Evolutionary conservation across 2,797 vertebrate species (phyloP).

Genomic region (Gadopsis marmoratus): DNA sequence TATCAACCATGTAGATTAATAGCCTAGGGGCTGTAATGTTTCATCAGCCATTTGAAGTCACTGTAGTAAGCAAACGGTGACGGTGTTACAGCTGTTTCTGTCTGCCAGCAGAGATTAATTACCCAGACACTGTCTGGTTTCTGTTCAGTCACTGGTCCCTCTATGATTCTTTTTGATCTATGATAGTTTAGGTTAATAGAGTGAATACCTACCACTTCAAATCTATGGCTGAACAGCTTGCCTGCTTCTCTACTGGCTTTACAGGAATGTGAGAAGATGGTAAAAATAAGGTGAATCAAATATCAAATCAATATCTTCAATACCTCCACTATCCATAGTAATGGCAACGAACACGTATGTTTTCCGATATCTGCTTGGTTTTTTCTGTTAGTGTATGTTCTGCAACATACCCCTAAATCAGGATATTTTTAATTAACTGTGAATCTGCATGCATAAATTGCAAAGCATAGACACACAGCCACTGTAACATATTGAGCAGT

Average conservation of each 20-base stretch:
- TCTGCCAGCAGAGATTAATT: constrained; percentile 51
- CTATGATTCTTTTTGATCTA: not conserved
- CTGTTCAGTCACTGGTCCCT: not conserved
- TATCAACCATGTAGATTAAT: not conserved
- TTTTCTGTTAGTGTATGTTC: not conserved
- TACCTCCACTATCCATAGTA: not conserved
- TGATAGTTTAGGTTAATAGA: not conserved
- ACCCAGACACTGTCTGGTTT: constrained; percentile 15
- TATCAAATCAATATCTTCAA: not conserved
- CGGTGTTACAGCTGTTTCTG: constrained; percentile 19
- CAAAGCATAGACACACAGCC: constrained; percentile 2
- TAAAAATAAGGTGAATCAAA: not conserved
- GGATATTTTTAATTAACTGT: not conserved
- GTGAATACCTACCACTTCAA: not conserved
- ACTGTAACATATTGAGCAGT: constrained; percentile 36
- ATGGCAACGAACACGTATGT: not conserved
- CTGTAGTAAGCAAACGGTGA: not conserved
- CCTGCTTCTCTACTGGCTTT: not conserved
- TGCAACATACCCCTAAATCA: not conserved
- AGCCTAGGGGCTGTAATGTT: not conserved
- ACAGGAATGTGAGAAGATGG: not conserved
- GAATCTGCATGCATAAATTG: not conserved
- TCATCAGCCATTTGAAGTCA: not conserved
- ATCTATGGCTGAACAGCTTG: not conserved
- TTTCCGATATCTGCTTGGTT: not conserved